These are phyloP conservation scores for Luffia ferchaultella DNA, from an alignment of 2,888 invertebrate genomes.

Conservation along the genomic window DNA sequence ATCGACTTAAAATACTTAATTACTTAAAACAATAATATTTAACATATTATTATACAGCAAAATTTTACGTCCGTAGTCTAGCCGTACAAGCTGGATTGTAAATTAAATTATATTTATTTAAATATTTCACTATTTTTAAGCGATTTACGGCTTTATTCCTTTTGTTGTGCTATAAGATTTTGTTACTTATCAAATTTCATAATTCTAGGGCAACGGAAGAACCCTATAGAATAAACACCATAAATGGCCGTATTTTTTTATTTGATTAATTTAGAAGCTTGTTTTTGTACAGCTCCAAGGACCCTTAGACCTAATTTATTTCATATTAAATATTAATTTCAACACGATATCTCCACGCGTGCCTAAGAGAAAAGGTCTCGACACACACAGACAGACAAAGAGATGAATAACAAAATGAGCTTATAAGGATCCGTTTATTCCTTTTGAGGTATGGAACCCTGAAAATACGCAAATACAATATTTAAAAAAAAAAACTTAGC, in stretches of 20 bases:
- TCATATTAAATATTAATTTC: background rate
- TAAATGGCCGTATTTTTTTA: background rate
- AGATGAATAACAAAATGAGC: no score
- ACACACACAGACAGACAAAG: background rate
- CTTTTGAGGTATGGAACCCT: background rate
- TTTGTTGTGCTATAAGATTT: no score
- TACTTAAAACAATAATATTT: no score
- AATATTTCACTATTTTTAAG: no score
- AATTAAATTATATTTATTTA: no score
- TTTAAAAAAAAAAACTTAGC: background rate
- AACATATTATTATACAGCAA: no score
- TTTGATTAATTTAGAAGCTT: background rate
- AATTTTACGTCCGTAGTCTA: no score
- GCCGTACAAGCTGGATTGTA: no score
- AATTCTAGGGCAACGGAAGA: background rate
- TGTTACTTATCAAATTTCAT: no score
- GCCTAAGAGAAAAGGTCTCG: background rate
- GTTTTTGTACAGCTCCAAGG: background rate
- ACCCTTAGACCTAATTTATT: background rate
- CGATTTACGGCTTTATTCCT: background rate
- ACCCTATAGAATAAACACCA: background rate
- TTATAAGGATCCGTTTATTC: no score
- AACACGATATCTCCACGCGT: background rate
- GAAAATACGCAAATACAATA: background rate
- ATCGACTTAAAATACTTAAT: no score